Evolutionary conservation across 1,140 invertebrate genomes (phyloP).

Genomic region (Drosophila lacteicornis): DNA sequence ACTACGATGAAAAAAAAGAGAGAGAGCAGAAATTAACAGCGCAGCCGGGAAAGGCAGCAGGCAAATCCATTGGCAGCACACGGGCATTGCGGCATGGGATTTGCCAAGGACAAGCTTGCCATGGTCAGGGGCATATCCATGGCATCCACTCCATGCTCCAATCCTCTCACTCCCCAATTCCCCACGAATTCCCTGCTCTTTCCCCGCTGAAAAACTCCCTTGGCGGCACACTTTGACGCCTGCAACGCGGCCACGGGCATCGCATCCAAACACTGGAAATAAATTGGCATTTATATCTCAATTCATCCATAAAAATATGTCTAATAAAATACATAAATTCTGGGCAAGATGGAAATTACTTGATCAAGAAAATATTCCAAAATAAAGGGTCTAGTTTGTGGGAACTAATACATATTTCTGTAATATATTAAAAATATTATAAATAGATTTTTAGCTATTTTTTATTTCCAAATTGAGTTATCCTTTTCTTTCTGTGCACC

Average conservation of each 20-base stretch:
- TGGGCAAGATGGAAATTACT: too few species aligned
- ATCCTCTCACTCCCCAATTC: neutral
- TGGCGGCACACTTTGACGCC: constrained; percentile 55
- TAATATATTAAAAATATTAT: too few species aligned
- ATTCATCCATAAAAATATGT: too few species aligned
- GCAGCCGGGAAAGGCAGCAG: constrained; percentile 1
- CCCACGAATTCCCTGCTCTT: neutral
- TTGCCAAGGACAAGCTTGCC: constrained; percentile 45
- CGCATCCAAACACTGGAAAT: constrained; percentile 9
- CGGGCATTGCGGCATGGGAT: constrained; percentile 26
- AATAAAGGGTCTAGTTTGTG: too few species aligned
- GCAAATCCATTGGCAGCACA: constrained; percentile 34
- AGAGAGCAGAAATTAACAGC: constrained; percentile 9
- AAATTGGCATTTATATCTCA: neutral
- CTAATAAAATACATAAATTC: too few species aligned
- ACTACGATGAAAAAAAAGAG: constrained; percentile 7
- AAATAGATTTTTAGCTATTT: too few species aligned
- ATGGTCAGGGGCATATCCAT: constrained; percentile 41
- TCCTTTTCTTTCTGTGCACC: constrained; percentile 14
- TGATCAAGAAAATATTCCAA: too few species aligned
- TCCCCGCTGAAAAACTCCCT: constrained; percentile 6
- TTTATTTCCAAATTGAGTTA: neutral
- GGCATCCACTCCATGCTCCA: constrained; percentile 6
- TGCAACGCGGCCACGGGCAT: constrained; percentile 29
- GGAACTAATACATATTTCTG: too few species aligned